Base-by-base conservation (phyloP, 2,113 vertebrate species). In the Cygnus buccinator region DNA sequence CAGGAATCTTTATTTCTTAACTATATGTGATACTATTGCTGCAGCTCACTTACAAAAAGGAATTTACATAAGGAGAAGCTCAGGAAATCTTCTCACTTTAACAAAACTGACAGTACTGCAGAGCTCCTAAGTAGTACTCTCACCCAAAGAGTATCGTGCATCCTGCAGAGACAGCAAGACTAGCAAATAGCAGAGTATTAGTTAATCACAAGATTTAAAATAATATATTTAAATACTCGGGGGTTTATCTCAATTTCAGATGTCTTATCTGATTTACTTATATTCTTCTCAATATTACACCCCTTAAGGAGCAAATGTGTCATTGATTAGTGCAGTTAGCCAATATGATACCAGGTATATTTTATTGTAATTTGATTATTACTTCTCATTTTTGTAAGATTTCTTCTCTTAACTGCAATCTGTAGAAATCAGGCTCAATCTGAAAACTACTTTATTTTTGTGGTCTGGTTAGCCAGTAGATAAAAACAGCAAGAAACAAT, bases 341-440 rank as follows among this genome's bases (percentile, higher is more conserved):
- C 25, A 90, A 66, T 50, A 66, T 0, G 0, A n/a, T 31, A 17
- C 15, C 77, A 85, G 7, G 70, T 0, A 0, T 23, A 84, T 28
- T 11, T 29, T 50, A 68, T 10, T 23, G 18, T 29, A 62, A 76
- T 72, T 68, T 70, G 14, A 65, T 66, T 83, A 18, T 19, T 37
- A 71, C 15, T 33, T 57, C 31, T 52, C 43, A 43, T 63, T 55
- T 70, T 52, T 52, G 5, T 21, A 75, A 71, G 48, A 87, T 74
- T 58, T 68, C 22, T 81, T 70, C 59, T 54, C 13, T 54, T 87
- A 52, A 43, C 17, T 81, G 48, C 17, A 57, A 23, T 35, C 14
- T 0, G 2, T 66, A 58, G 23, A 95, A 75, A 58, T 14, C 57
- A 11, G 33, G 39, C 20, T 79, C 6, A 63, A n/a, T 84, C 39